These are phyloP conservation scores for Apostichopus japonicus DNA, from an alignment of 35 echinoderm and acorn worm genomes.

Conservation along the genomic window DNA sequence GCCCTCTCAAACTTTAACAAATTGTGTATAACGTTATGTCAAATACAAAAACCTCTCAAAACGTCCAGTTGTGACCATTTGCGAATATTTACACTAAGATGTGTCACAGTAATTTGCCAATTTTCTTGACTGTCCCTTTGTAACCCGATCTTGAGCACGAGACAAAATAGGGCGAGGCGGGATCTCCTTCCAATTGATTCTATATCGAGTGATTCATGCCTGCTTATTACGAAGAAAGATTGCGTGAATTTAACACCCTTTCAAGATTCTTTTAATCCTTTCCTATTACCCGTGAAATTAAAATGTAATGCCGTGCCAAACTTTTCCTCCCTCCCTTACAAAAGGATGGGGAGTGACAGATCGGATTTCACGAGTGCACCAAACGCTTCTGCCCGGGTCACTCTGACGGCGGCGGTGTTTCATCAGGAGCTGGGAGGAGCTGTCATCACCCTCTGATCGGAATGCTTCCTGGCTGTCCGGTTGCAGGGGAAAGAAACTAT, in stretches of 20 bases:
- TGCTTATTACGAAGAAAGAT: conserved; percentile 21
- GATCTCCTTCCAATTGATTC: background rate
- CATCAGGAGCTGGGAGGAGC: background rate
- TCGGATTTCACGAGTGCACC: conserved; percentile 32
- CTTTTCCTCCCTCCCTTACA: background rate
- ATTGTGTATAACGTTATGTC: too few species aligned
- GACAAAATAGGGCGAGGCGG: background rate
- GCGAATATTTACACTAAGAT: background rate
- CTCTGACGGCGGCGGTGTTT: background rate
- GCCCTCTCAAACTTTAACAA: too few species aligned
- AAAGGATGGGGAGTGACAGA: background rate
- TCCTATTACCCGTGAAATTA: conserved; percentile 45
- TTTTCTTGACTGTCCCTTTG: background rate
- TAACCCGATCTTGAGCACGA: background rate
- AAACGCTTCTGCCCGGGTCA: conserved; percentile 31
- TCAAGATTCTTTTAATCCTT: conserved; percentile 28
- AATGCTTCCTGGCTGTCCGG: conserved; percentile 35
- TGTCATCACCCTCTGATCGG: conserved; percentile 46
- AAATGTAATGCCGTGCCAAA: conserved; percentile 39
- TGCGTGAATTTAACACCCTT: conserved; percentile 42
- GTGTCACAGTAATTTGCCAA: background rate
- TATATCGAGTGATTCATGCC: conserved; percentile 27
- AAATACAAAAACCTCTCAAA: too few species aligned
- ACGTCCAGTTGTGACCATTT: background rate
- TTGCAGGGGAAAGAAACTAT: background rate